Percentiles rank a stretch among this genome's conserved stretches.
Conservation (phyloP, 2,797 vertebrate species). For the Orestias chungarensis region DNA sequence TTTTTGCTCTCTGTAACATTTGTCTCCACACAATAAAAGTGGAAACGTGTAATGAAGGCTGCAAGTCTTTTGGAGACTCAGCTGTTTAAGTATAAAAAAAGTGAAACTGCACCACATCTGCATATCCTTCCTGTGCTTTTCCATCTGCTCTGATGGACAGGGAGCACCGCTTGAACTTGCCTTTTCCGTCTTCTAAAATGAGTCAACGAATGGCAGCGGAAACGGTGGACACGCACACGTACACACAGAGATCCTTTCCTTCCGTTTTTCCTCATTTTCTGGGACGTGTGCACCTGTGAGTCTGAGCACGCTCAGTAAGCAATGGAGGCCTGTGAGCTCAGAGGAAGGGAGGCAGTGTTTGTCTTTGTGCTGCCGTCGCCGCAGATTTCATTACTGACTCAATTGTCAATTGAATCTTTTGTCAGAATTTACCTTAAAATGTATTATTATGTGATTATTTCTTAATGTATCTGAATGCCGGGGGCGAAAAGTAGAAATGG, state of each 20-base stretch:
- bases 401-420: neutral
- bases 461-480: neutral
- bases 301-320: slow-evolving; percentile 50
- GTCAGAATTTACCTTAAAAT: neutral
- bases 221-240: slow-evolving; percentile 9
- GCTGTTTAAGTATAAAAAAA: neutral
- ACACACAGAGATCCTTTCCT: slow-evolving; percentile 58
- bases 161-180: neutral
- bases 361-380: neutral
- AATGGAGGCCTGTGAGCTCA: slow-evolving; percentile 18
- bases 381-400: neutral
- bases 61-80: neutral
- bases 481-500: neutral
- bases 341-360: neutral
- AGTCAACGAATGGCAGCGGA: neutral
- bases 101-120: neutral
- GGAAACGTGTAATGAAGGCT: neutral
- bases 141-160: slow-evolving; percentile 22
- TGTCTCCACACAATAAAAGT: neutral
- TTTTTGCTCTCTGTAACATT: neutral
- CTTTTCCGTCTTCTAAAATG: neutral
- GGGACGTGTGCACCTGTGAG: slow-evolving; percentile 63
- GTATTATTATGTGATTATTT: neutral
- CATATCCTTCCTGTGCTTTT: slow-evolving; percentile 1
- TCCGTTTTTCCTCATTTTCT: slow-evolving; percentile 63